A percentile compares a stretch with the other conserved stretches of the same genome.
Conservation (phyloP, 2,797 vertebrate species). For the Lerista edwardsae region DNA sequence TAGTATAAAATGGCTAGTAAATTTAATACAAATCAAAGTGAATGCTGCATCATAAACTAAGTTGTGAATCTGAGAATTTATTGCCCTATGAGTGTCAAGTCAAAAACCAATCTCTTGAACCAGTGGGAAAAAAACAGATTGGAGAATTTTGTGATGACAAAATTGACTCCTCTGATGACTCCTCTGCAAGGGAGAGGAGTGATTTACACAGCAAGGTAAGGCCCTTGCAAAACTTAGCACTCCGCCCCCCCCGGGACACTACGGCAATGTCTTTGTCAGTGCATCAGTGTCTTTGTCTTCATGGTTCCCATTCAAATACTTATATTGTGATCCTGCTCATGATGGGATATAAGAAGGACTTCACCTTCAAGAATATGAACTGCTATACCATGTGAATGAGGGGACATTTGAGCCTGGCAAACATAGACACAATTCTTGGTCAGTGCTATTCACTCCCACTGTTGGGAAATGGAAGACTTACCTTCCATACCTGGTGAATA, state of each 20-base stretch:
- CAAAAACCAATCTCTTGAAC: slow-evolving; percentile 15
- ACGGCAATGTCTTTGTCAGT: too few species aligned
- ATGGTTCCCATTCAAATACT: background rate
- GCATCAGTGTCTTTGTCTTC: background rate
- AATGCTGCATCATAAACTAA: background rate
- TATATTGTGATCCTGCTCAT: background rate
- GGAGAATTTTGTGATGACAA: background rate
- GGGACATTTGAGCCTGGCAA: background rate
- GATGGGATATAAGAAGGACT: background rate
- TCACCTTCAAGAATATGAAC: background rate
- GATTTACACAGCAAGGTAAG: too few species aligned
- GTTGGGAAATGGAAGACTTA: background rate
- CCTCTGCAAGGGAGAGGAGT: too few species aligned
- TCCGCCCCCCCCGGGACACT: too few species aligned
- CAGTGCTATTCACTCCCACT: background rate
- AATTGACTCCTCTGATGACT: too few species aligned
- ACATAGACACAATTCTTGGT: background rate
- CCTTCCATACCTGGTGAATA: too few species aligned
- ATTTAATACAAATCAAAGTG: slow-evolving; percentile 7
- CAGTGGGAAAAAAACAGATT: background rate
- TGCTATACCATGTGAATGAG: background rate
- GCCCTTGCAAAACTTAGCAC: too few species aligned
- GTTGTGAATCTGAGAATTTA: background rate
- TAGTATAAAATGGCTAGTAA: background rate
- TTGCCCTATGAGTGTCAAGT: slow-evolving; percentile 10